Base-by-base conservation (phyloP, 2,797 vertebrate genomes). In the Smutsia gigantea region DNA sequence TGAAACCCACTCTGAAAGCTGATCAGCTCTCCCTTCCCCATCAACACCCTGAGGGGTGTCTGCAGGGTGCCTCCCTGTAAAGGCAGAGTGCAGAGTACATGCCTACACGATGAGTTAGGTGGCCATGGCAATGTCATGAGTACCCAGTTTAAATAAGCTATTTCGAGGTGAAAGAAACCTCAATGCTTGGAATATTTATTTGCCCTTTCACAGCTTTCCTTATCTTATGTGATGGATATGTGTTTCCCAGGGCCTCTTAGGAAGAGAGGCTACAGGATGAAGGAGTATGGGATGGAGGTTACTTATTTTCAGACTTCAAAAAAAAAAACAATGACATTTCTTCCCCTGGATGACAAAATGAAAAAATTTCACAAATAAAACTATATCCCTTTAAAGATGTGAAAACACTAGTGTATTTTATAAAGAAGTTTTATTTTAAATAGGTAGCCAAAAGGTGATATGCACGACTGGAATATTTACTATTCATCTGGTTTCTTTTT, bases 391-490 rank as follows among this genome's bases (percentile, higher is more conserved):
- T 90, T 90, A 88, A 94, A 97, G 51, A 72, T 79, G 37, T 93
- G 42, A 90, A 82, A 96, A 93, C 21, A 94, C 17, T 78, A 75
- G 6, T 84, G 15, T 87, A 87, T 34, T 79, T 88, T 64, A 14
- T 69, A 94, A 83, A 83, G 5, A 3, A 79, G 29, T 94, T 97
- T 79, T 66, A 81, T 92, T 79, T 96, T 87, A 81, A 84, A 91
- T 66, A 66, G 39, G 31, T 74, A 39, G 21, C 59, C 69, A 91
- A 49, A 83, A 89, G 27, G 37, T 79, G 61, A 37, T 57, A 84
- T 61, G 10, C 4, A 5, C 42, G 69, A 85, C 8, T 69, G 84
- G 91, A 93, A 64, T 66, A 46, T 78, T 71, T 79, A 59, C 53
- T 90, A 64, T 79, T 59, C 7, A 91, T 93, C 55, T 72, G 55